A percentile compares a stretch with the other conserved stretches of the same genome.
These are phyloP conservation scores for Erythrolamprus reginae DNA, from an alignment of 2,113 vertebrate genomes.

Conservation along the genomic window DNA sequence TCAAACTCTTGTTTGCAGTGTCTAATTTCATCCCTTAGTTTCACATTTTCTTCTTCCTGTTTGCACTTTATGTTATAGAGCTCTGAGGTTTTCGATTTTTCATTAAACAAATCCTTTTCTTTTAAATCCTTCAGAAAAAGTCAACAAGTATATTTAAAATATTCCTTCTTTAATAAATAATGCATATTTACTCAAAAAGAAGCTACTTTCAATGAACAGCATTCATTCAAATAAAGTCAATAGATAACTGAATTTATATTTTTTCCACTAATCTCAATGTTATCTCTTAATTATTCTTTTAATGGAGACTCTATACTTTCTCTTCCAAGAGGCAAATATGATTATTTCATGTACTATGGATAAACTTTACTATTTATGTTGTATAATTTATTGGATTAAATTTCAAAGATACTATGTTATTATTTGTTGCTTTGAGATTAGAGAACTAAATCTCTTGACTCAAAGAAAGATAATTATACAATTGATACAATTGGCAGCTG, in stretches of 20 bases:
- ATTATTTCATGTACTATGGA: not conserved
- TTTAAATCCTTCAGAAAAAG: conserved; percentile 70
- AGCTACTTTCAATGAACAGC: not conserved
- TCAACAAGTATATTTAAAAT: conserved; percentile 7
- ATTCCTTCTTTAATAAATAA: conserved; percentile 1
- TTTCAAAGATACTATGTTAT: not conserved
- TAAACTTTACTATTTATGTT: not conserved
- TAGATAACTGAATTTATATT: not conserved
- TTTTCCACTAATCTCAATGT: not conserved
- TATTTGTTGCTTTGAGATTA: not conserved
- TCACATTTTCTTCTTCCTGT: conserved; percentile 79
- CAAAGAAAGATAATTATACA: not conserved
- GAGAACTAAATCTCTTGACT: not conserved
- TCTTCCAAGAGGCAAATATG: not conserved
- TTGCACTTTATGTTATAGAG: conserved; percentile 74
- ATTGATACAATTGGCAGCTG: not conserved
- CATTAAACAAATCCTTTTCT: conserved; percentile 82
- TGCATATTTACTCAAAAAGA: not conserved
- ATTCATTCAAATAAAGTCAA: not conserved
- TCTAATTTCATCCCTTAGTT: conserved; percentile 77
- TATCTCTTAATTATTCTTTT: not conserved
- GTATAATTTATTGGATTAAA: not conserved
- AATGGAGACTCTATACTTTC: not conserved
- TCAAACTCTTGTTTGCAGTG: conserved; percentile 75
- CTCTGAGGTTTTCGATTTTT: conserved; percentile 78